Percentiles rank a stretch among this genome's conserved stretches.
phyloP scores from a whole-genome alignment of 2,888 invertebrate species.

The Alloscopus bannaensis region DNA sequence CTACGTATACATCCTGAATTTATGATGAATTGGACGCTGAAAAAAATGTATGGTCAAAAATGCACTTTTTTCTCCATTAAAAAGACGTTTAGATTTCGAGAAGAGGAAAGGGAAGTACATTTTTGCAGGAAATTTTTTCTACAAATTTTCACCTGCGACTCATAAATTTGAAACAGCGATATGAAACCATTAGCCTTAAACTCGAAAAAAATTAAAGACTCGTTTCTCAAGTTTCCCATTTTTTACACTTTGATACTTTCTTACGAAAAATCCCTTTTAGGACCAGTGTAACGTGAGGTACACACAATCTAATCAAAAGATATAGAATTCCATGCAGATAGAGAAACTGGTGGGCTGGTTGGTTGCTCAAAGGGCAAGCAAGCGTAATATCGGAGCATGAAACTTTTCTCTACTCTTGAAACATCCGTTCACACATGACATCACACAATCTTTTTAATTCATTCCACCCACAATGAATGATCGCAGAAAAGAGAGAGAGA shows the following conservation, averaged over 20 bases:
- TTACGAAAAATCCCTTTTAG: too few species aligned
- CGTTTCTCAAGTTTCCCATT: too few species aligned
- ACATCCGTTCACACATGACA: constrained; percentile 55
- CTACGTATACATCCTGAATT: too few species aligned
- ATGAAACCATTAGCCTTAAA: too few species aligned
- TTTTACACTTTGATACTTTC: too few species aligned
- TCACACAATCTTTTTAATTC: constrained; percentile 8
- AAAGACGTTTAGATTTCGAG: too few species aligned
- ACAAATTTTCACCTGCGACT: constrained; percentile 46
- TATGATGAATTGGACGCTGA: background rate
- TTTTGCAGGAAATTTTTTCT: background rate
- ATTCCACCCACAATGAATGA: constrained; percentile 16
- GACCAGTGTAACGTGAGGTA: too few species aligned
- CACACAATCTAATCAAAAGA: too few species aligned
- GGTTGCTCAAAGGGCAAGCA: constrained; percentile 48
- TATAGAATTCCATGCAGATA: too few species aligned
- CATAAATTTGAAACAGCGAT: too few species aligned
- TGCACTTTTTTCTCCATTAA: background rate
- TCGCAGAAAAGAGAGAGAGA: too few species aligned
- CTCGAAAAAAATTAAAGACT: too few species aligned
- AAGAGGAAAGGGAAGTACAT: background rate
- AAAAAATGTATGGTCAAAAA: background rate
- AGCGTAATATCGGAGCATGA: constrained; percentile 44
- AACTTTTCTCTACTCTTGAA: background rate
- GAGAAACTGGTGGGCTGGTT: constrained; percentile 36